phyloP scores from a whole-genome alignment of 2,113 vertebrate species.

The Otis tarda region DNA sequence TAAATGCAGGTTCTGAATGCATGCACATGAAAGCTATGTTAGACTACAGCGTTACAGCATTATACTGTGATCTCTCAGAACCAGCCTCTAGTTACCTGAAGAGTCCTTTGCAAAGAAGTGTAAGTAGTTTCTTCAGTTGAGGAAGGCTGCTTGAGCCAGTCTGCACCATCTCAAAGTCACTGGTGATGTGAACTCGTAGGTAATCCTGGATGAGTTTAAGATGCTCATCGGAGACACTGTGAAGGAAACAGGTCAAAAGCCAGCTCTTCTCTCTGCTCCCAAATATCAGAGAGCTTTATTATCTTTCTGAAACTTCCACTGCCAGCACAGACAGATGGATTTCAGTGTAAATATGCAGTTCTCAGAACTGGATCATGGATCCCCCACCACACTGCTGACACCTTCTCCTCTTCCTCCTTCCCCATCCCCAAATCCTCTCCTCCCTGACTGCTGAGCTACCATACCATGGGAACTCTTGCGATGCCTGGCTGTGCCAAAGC shows the following conservation, averaged over 20 bases:
- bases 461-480: neutral
- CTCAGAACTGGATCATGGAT: neutral
- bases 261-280: neutral
- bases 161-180: slow-evolving; percentile 86
- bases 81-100: slow-evolving; percentile 80
- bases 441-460: neutral
- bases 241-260: neutral
- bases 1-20: neutral
- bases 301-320: neutral
- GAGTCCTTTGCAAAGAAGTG: slow-evolving; percentile 86
- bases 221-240: slow-evolving; percentile 87
- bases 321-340: neutral
- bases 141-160: slow-evolving; percentile 84
- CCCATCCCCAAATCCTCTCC: neutral
- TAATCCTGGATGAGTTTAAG: slow-evolving; percentile 90
- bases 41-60: neutral
- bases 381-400: neutral
- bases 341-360: neutral
- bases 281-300: neutral
- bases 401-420: neutral
- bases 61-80: neutral
- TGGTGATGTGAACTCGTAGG: slow-evolving; percentile 78
- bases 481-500: neutral
- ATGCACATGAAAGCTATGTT: fast-evolving
- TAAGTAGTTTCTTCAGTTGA: slow-evolving; percentile 86